Conservation (phyloP, 2,797 vertebrate genomes). For the Macroramphosus scolopax region DNA sequence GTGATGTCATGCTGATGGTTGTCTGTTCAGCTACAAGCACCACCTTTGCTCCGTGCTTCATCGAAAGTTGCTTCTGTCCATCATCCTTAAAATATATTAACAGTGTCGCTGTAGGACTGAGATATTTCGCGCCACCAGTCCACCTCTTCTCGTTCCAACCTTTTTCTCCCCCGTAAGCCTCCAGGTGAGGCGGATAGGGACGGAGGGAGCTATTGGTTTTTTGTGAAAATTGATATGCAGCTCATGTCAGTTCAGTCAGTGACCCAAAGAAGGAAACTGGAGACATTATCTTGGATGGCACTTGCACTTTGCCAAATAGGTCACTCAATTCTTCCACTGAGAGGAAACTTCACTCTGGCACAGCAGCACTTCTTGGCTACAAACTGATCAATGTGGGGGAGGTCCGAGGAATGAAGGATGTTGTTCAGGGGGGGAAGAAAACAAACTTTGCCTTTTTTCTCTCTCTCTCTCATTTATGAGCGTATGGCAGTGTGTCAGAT, state of each 20-base stretch:
- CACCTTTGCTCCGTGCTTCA: too few species aligned
- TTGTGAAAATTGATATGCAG: constrained; percentile 43
- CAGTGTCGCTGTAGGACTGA: not conserved
- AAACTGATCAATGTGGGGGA: constrained; percentile 18
- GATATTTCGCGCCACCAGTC: constrained; percentile 8
- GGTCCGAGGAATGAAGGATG: constrained; percentile 8
- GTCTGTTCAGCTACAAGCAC: too few species aligned
- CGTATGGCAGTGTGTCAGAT: constrained; percentile 45
- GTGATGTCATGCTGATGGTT: too few species aligned
- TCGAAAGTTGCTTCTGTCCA: too few species aligned
- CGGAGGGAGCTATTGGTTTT: constrained; percentile 32
- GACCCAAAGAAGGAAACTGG: constrained; percentile 38
- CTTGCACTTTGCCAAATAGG: constrained; percentile 23
- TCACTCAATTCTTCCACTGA: constrained; percentile 40
- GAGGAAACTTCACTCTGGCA: constrained; percentile 37
- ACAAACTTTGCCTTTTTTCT: too few species aligned
- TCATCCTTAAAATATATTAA: too few species aligned
- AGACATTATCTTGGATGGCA: constrained; percentile 53
- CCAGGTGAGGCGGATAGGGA: constrained; percentile 38
- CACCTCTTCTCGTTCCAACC: constrained; percentile 1
- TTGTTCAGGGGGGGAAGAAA: constrained; percentile 20
- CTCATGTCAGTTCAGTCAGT: too few species aligned
- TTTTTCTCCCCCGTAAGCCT: constrained; percentile 15
- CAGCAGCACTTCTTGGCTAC: constrained; percentile 22
- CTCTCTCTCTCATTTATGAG: constrained; percentile 52